A percentile compares a stretch with the other conserved stretches of the same genome.
phyloP scores from a whole-genome alignment of 2,113 vertebrate species.

The Xenus cinereus region DNA sequence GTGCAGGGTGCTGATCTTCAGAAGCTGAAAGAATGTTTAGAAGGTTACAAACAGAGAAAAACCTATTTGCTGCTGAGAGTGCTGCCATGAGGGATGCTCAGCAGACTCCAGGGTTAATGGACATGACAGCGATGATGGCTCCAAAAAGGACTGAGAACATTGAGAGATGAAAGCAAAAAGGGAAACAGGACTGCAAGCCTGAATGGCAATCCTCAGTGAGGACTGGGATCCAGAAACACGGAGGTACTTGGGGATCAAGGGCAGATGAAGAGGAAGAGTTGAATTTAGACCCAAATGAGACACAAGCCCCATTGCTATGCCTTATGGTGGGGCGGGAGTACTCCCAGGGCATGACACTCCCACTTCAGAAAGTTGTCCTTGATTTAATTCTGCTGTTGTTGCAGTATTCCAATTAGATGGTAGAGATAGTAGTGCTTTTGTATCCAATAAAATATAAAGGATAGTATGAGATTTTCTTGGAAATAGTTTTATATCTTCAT shows the following conservation, averaged over 20 bases:
- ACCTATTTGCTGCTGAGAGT: neutral
- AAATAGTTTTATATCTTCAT: neutral
- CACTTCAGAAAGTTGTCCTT: neutral
- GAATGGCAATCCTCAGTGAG: neutral
- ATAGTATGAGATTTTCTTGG: neutral
- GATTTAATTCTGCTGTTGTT: neutral
- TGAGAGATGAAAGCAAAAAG: neutral
- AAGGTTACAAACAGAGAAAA: neutral
- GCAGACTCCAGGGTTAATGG: neutral
- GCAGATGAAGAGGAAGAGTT: neutral
- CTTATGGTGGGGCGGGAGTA: accelerated
- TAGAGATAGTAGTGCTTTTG: neutral
- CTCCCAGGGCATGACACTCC: neutral
- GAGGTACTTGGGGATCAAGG: neutral
- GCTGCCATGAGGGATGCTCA: neutral
- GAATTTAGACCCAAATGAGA: neutral
- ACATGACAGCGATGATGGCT: neutral
- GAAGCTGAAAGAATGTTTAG: neutral
- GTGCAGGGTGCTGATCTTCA: neutral
- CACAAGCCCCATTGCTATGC: neutral
- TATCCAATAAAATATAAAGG: neutral
- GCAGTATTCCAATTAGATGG: neutral
- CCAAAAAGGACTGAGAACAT: neutral
- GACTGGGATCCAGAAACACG: neutral
- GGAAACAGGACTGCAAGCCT: neutral